phyloP scores from a whole-genome alignment of 2,888 invertebrate genomes.

The Choreutis nemorana region DNA sequence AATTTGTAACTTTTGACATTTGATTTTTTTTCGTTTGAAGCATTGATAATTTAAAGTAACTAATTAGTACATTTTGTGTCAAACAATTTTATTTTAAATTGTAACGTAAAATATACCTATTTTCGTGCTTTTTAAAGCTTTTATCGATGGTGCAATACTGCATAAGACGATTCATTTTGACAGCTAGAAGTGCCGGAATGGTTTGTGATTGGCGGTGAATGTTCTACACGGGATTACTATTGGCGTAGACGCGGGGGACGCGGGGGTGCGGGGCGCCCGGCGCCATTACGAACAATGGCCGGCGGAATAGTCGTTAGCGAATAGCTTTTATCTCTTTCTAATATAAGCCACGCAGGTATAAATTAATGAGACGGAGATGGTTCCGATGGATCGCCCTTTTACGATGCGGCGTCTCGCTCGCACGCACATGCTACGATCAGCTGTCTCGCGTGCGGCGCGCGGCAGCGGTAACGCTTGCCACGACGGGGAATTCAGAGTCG shows the following conservation, averaged over 20 bases:
- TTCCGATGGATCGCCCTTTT: conserved; percentile 45
- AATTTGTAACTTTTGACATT: too few species aligned
- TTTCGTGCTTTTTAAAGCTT: too few species aligned
- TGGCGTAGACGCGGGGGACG: conserved; percentile 52
- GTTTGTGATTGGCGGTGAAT: conserved; percentile 67
- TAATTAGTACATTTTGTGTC: neutral
- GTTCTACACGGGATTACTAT: conserved; percentile 64
- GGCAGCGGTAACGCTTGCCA: conserved; percentile 64
- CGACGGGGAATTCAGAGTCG: conserved; percentile 83
- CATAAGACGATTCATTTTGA: conserved; percentile 57
- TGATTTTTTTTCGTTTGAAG: too few species aligned
- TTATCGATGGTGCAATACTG: conserved; percentile 42
- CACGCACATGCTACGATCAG: conserved; percentile 54
- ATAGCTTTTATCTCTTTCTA: conserved; percentile 68
- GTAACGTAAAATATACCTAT: conserved; percentile 14
- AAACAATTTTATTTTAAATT: conserved; percentile 7
- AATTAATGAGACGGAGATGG: conserved; percentile 64
- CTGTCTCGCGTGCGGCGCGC: conserved; percentile 60
- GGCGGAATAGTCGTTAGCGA: conserved; percentile 61
- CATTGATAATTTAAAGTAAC: too few species aligned
- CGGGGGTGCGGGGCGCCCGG: conserved; percentile 51
- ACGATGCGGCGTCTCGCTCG: conserved; percentile 36
- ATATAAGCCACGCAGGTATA: conserved; percentile 63
- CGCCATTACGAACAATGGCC: conserved; percentile 65
- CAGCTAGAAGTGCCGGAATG: conserved; percentile 65